Evolutionary conservation across 2,888 invertebrate genomes (phyloP).

Genomic region (Drosophila mettleri): DNA sequence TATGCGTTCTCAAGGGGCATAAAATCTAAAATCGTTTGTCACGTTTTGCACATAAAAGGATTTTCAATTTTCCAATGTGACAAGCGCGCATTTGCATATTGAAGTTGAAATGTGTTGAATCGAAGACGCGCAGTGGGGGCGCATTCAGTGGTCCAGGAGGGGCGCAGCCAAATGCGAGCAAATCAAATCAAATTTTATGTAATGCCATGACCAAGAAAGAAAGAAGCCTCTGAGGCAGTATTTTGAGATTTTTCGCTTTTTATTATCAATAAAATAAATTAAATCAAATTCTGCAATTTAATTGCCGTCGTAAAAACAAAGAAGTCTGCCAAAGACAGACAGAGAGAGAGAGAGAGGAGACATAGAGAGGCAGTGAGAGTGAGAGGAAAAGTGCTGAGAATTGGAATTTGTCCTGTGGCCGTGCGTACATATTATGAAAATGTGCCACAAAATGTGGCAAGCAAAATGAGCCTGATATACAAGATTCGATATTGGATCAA

Average conservation of each 20-base stretch:
- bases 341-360: neutral
- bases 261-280: conserved; percentile 79
- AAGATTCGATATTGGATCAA: conserved; percentile 33
- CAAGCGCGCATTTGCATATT: conserved; percentile 72
- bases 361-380: neutral
- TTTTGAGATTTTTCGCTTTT: conserved; percentile 57
- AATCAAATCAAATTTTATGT: conserved; percentile 73
- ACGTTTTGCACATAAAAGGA: conserved; percentile 78
- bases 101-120: conserved; percentile 27
- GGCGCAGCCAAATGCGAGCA: conserved; percentile 25
- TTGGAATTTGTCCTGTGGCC: conserved; percentile 36
- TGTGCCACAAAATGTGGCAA: conserved; percentile 53
- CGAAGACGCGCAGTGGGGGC: conserved; percentile 1
- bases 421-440: conserved; percentile 27
- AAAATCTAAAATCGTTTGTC: conserved; percentile 72
- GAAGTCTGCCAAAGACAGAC: conserved; percentile 7
- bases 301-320: conserved; percentile 73
- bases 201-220: conserved; percentile 34
- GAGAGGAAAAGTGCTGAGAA: conserved; percentile 13
- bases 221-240: conserved; percentile 25
- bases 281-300: conserved; percentile 76
- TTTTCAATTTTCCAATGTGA: conserved; percentile 77
- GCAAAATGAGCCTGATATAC: conserved; percentile 3
- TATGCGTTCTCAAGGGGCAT: conserved; percentile 47
- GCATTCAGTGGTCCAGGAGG: neutral